Percentiles rank a stretch among this genome's conserved stretches.
phyloP scores from a whole-genome alignment of 2,797 vertebrate species.

The Ctenochaetus hawaiiensis region DNA sequence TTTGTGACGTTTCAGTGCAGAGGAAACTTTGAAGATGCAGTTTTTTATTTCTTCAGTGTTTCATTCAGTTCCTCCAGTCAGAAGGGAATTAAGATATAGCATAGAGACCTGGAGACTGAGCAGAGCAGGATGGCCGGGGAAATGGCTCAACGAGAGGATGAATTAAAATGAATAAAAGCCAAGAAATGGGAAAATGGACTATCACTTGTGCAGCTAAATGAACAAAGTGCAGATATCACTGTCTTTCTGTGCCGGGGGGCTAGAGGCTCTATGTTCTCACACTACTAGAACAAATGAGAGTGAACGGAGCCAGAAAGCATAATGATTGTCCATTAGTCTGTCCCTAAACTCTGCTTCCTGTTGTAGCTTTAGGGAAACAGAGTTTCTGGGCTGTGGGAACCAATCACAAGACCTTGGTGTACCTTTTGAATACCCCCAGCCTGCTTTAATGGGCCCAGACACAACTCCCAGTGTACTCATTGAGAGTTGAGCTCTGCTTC shows the following conservation, averaged over 20 bases:
- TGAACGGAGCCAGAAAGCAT: constrained; percentile 68
- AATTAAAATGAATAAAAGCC: constrained; percentile 84
- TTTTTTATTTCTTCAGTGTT: constrained; percentile 52
- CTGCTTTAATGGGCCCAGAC: constrained; percentile 58
- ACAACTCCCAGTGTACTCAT: constrained; percentile 61
- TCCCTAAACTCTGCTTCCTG: constrained; percentile 75
- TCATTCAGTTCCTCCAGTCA: constrained; percentile 69
- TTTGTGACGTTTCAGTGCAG: constrained; percentile 43
- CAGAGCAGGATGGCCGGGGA: constrained; percentile 63
- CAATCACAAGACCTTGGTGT: constrained; percentile 60
- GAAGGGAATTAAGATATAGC: constrained; percentile 76
- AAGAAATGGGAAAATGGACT: constrained; percentile 79
- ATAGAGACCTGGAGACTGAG: constrained; percentile 67
- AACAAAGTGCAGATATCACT: constrained; percentile 80
- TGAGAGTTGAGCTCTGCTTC: constrained; percentile 38
- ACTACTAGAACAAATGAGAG: constrained; percentile 71
- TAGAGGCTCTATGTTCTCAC: constrained; percentile 71
- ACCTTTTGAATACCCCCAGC: constrained; percentile 50
- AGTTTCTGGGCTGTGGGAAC: constrained; percentile 69
- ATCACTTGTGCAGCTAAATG: constrained; percentile 79
- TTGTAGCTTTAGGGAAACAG: constrained; percentile 66
- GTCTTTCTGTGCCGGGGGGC: constrained; percentile 68
- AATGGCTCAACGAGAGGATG: constrained; percentile 74
- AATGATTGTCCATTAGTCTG: constrained; percentile 75
- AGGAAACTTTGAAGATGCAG: constrained; percentile 60